Percentiles rank a stretch among this genome's conserved stretches.
These are phyloP conservation scores for Cenopis cana DNA, from an alignment of 2,888 invertebrate species.

Conservation along the genomic window DNA sequence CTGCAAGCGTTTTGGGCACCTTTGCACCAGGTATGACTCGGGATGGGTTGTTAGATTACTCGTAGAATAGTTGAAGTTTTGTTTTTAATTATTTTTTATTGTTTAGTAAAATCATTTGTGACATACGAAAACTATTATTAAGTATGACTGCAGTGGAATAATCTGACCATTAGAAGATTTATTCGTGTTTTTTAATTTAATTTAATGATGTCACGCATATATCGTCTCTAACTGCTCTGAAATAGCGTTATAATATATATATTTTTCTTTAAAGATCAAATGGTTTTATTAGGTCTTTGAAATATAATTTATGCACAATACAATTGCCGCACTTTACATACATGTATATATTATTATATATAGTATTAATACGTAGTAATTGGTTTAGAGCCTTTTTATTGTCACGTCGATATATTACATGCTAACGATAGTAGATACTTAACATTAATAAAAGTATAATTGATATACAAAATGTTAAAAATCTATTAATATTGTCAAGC, in stretches of 20 bases:
- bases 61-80: no score
- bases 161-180: not conserved
- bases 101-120: not conserved
- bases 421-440: conserved; percentile 36
- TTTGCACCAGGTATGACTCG: no score
- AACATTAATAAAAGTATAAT: conserved; percentile 38
- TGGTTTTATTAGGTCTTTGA: not conserved
- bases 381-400: conserved; percentile 19
- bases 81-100: no score
- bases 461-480: conserved; percentile 41
- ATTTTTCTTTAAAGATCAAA: not conserved
- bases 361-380: no score
- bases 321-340: conserved; percentile 6
- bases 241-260: not conserved
- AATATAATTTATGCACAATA: conserved; percentile 18
- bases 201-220: not conserved
- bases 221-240: no score
- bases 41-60: no score
- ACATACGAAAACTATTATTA: conserved; percentile 3
- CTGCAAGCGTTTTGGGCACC: no score
- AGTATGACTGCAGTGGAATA: not conserved
- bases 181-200: not conserved
- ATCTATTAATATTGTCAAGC: conserved; percentile 54
- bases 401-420: conserved; percentile 18
- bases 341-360: not conserved